These are phyloP conservation scores for Drosophila bunnanda DNA, from an alignment of 2,888 invertebrate species.

Conservation along the genomic window DNA sequence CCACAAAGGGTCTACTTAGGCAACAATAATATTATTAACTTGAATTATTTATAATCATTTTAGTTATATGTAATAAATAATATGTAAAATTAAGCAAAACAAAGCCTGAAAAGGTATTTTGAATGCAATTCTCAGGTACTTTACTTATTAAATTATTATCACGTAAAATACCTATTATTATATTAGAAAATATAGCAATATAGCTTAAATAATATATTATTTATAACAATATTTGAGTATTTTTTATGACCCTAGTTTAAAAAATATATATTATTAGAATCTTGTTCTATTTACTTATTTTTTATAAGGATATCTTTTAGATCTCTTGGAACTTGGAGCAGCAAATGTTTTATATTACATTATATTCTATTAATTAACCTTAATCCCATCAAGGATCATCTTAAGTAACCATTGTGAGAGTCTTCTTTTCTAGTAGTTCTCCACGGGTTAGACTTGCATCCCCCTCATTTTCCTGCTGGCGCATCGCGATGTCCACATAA, in stretches of 20 bases:
- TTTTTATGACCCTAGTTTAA: no score
- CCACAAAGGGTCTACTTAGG: not conserved
- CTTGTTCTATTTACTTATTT: no score
- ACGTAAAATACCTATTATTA: no score
- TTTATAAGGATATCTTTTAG: no score
- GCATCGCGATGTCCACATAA: slow-evolving; percentile 49
- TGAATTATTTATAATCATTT: not conserved
- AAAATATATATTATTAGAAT: no score
- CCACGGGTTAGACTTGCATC: not conserved
- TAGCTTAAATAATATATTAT: no score
- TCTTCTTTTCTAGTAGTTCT: not conserved
- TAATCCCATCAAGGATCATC: not conserved
- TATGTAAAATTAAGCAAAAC: not conserved
- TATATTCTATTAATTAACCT: not conserved
- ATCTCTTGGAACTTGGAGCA: no score
- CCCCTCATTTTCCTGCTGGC: slow-evolving; percentile 13
- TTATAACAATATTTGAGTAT: no score
- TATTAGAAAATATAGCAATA: no score
- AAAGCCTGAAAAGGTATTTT: not conserved
- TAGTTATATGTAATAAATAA: not conserved
- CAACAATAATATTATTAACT: not conserved
- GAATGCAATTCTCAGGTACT: no score
- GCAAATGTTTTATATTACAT: not conserved
- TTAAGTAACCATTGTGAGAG: not conserved
- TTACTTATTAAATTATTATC: no score